These are phyloP conservation scores for Cheilosia variabilis DNA, from an alignment of 2,888 invertebrate species.

Conservation along the genomic window DNA sequence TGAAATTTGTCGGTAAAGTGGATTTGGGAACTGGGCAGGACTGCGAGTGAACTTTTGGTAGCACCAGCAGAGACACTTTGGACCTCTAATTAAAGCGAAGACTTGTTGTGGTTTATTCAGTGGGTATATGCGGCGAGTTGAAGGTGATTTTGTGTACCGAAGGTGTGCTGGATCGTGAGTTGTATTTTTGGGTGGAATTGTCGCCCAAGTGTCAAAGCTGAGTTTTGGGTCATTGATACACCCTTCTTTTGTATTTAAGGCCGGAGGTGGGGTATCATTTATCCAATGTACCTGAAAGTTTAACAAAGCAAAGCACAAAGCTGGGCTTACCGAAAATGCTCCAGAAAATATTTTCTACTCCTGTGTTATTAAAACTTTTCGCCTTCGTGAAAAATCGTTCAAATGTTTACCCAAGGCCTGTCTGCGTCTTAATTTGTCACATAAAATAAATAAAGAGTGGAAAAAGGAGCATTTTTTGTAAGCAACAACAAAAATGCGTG, in stretches of 20 bases:
- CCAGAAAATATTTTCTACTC: too few relatives aligned
- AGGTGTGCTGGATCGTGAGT: slow-evolving; percentile 63
- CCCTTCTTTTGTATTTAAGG: background rate
- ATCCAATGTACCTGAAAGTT: too few relatives aligned
- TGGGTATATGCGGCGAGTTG: slow-evolving; percentile 28
- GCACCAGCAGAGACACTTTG: slow-evolving; percentile 24
- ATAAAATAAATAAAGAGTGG: too few relatives aligned
- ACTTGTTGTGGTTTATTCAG: slow-evolving; percentile 22
- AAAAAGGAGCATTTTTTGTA: too few relatives aligned
- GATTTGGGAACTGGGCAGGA: slow-evolving; percentile 55
- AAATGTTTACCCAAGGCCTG: too few relatives aligned
- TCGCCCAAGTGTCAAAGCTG: slow-evolving; percentile 22
- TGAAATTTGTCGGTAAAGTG: slow-evolving; percentile 58
- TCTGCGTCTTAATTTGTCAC: too few relatives aligned
- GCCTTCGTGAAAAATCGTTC: too few relatives aligned
- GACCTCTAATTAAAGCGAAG: slow-evolving; percentile 57
- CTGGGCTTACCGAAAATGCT: too few relatives aligned
- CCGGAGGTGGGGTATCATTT: background rate
- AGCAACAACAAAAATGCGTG: too few relatives aligned
- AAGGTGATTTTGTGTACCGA: slow-evolving; percentile 33
- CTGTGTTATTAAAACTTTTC: too few relatives aligned
- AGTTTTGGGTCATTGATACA: background rate
- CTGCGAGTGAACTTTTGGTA: slow-evolving; percentile 32
- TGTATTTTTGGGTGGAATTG: slow-evolving; percentile 48
- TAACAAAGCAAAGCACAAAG: too few relatives aligned